Base-by-base conservation (phyloP, 1,140 invertebrate species). In the Megathymus violae region DNA sequence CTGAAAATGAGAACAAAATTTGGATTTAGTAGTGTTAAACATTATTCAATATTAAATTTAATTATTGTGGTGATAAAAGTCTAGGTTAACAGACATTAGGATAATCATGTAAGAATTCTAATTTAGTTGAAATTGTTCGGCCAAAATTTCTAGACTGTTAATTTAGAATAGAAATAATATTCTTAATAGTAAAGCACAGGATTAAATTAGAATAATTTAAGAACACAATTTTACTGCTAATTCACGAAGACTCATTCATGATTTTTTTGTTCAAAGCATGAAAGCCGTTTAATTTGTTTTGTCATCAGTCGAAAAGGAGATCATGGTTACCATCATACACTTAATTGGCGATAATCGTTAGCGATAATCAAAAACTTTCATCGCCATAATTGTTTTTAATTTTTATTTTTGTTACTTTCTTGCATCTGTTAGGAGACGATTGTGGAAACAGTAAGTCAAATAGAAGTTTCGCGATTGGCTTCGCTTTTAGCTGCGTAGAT, bases 341-440 rank as follows among this genome's bases (percentile, higher is more conserved):
- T 46, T 19, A 48, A 78, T 78, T 76, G 75, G 78, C 63, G 27
- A 62, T 59, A 47, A 63, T 52, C 11, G 47, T 65, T 46, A 52
- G 51, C 41, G 54, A 63, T 69, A 50, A 63, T 64, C 19, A 70
- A 65, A 69, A 67, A 74, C 73, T 73, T 63, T 66, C 84, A 88
- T 83, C 82, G 62, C 59, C 82, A 82, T 82, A 56, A 80, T 82
- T 80, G 76, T n/a, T 85, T 85, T 85, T 82, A 85, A 85, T 88
- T 87, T 75, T 75, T 64, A 50, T 67, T 84, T 88, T 79, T 88
- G 76, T 89, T 86, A 86, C 78, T 80, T 87, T 88, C 82, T 88
- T 88, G 88, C 88, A 89, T 91, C 88, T 88, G 85, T 89, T 91
- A 91, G 88, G 88, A 91, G 88, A 91, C 85, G 88, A 69, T 91